These are phyloP conservation scores for Corythaixoides concolor DNA, from an alignment of 2,113 vertebrate species.

Conservation along the genomic window DNA sequence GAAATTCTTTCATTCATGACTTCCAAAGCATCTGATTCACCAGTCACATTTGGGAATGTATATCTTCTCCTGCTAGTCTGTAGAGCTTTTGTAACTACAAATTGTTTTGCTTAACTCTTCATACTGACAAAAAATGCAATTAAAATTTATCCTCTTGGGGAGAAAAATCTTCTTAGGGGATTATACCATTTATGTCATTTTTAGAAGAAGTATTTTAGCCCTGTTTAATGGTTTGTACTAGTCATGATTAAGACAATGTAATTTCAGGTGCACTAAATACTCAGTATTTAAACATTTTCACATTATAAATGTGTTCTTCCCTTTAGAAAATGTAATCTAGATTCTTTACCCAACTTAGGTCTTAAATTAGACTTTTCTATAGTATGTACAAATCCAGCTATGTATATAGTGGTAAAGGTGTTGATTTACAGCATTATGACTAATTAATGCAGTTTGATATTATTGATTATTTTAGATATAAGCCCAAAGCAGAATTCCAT, in stretches of 20 bases:
- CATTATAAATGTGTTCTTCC: background rate
- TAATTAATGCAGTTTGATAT: background rate
- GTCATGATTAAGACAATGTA: background rate
- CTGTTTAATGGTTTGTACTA: background rate
- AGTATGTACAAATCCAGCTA: background rate
- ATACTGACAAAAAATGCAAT: background rate
- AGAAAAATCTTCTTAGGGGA: background rate
- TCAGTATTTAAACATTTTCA: background rate
- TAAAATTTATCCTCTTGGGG: background rate
- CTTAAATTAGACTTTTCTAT: background rate
- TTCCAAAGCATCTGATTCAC: background rate
- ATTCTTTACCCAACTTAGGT: background rate
- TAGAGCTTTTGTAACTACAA: constrained; percentile 7
- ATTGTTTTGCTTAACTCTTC: background rate
- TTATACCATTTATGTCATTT: background rate
- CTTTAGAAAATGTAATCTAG: background rate
- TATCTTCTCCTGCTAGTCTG: background rate
- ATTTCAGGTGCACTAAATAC: background rate
- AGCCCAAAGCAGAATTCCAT: background rate
- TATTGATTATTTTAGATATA: background rate
- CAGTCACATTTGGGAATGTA: background rate
- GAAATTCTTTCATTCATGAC: background rate
- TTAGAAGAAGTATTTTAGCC: background rate
- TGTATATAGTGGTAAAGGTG: background rate
- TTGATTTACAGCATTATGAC: background rate